A percentile compares a stretch with the other conserved stretches of the same genome.
Evolutionary conservation across 2,113 vertebrate species (phyloP).

Genomic region (Oceanodroma tethys): DNA sequence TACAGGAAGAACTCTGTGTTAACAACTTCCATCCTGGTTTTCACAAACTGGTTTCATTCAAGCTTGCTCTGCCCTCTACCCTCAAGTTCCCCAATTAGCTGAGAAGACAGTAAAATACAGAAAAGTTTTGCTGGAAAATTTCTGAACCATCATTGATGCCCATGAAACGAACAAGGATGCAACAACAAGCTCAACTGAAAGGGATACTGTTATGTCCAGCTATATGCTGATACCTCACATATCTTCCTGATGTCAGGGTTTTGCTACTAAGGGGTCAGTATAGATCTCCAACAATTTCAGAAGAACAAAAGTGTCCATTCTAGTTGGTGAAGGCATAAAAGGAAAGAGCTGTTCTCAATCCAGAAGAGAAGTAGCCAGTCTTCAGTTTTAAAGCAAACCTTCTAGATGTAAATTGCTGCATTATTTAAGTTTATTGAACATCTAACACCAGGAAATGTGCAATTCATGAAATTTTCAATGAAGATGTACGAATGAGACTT

Average conservation of each 20-base stretch:
- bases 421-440: constrained; percentile 72
- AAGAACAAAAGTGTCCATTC: neutral
- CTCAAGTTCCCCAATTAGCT: neutral
- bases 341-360: neutral
- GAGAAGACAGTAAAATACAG: neutral
- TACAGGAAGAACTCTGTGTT: neutral
- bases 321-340: neutral
- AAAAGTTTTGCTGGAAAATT: neutral
- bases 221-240: neutral
- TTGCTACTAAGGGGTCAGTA: neutral
- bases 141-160: neutral
- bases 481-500: constrained; percentile 47
- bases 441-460: constrained; percentile 60
- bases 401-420: constrained; percentile 59
- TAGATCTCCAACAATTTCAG: neutral
- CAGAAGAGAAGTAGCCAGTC: constrained; percentile 13
- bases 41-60: neutral
- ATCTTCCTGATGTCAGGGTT: neutral
- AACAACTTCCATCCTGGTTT: neutral
- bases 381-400: constrained; percentile 40
- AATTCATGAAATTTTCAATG: constrained; percentile 67
- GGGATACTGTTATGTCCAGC: neutral
- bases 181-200: neutral
- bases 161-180: neutral
- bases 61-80: neutral